These are phyloP conservation scores for Periphyllus acericola DNA, from an alignment of 2,888 invertebrate species.

Conservation along the genomic window DNA sequence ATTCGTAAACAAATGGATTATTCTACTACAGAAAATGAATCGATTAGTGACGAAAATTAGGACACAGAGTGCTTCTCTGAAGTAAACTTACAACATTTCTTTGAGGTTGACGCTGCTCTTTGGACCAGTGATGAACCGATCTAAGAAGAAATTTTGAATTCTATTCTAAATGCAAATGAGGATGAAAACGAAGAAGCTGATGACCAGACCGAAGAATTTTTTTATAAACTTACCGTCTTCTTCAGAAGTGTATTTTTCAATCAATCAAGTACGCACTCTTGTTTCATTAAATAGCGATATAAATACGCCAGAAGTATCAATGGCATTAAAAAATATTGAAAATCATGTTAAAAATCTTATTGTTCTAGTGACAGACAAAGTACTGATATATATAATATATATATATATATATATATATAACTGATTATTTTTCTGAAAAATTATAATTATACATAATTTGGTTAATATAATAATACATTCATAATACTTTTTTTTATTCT, in stretches of 20 bases:
- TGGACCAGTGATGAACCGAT: neutral
- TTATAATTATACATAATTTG: too few species aligned
- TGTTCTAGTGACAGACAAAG: too few species aligned
- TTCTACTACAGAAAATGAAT: neutral
- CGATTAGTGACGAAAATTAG: neutral
- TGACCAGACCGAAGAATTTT: neutral
- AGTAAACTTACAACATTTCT: neutral
- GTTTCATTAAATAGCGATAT: neutral
- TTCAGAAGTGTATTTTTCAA: neutral
- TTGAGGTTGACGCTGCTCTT: neutral
- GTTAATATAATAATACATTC: too few species aligned
- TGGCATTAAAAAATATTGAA: neutral
- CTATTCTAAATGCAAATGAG: neutral
- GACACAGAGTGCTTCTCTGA: conserved; percentile 2
- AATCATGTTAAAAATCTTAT: too few species aligned
- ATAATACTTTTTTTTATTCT: too few species aligned
- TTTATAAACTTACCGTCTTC: neutral
- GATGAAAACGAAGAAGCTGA: neutral
- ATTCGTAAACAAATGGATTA: too few species aligned
- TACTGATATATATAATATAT: too few species aligned
- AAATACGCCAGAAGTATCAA: conserved; percentile 1
- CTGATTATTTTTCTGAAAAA: too few species aligned
- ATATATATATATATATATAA: too few species aligned
- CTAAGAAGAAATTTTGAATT: neutral
- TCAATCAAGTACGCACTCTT: neutral